A percentile compares a stretch with the other conserved stretches of the same genome.
phyloP scores from a whole-genome alignment of 2,113 vertebrate species.

The Actenoides lindsayi region DNA sequence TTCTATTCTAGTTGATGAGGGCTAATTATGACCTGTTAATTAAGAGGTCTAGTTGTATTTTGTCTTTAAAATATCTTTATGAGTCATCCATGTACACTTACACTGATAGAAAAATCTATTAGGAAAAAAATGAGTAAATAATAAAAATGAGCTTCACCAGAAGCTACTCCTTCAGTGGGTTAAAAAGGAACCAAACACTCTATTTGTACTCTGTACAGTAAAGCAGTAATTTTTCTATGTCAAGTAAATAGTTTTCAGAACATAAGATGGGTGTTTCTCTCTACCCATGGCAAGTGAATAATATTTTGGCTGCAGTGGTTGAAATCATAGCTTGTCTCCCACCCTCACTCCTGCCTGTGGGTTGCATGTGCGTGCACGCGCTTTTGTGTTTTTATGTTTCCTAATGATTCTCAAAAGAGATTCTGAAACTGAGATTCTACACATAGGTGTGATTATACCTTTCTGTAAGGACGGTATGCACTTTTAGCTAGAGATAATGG shows the following conservation, averaged over 20 bases:
- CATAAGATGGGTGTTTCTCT: background rate
- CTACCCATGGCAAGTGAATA: background rate
- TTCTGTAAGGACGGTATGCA: background rate
- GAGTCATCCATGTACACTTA: background rate
- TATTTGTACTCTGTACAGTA: background rate
- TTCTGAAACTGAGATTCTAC: background rate
- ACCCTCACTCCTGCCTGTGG: background rate
- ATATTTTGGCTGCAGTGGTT: background rate
- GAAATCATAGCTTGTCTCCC: background rate
- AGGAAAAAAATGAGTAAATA: background rate
- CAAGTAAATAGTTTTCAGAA: background rate
- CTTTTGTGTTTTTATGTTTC: background rate
- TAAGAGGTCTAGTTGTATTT: background rate
- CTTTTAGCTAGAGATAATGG: background rate
- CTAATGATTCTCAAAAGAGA: background rate
- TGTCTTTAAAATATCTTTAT: background rate
- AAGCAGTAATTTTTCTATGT: background rate
- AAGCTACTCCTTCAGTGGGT: background rate
- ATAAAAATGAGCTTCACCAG: background rate
- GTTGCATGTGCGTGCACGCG: fast-evolving
- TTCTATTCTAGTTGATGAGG: background rate
- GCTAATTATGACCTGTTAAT: background rate
- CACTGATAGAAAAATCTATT: background rate
- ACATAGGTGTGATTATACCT: background rate
- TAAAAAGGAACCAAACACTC: background rate